phyloP scores from a whole-genome alignment of 2,113 vertebrate genomes.

The Rhegmatorhina hoffmannsi region DNA sequence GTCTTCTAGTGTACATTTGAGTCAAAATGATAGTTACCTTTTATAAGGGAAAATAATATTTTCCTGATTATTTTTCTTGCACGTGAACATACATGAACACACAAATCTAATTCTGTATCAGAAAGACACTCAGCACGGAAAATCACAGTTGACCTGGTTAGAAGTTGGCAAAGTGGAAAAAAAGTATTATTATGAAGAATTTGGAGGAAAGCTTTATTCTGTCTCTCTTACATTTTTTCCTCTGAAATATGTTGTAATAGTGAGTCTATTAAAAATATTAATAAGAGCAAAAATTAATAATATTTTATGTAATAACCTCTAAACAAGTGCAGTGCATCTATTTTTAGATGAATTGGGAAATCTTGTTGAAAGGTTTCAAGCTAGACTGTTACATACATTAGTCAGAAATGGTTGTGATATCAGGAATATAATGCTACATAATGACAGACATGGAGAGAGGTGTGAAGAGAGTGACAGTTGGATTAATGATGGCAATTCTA shows the following conservation, averaged over 20 bases:
- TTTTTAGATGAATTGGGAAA: neutral
- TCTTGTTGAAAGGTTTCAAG: neutral
- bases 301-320: neutral
- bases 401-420: slow-evolving; percentile 4
- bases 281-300: neutral
- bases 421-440: neutral
- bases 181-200: neutral
- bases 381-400: neutral
- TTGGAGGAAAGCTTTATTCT: neutral
- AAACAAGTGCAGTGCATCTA: neutral
- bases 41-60: neutral
- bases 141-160: neutral
- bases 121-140: neutral
- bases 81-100: fast-evolving
- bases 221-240: neutral
- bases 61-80: neutral
- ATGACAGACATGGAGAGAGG: neutral
- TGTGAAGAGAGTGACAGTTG: neutral
- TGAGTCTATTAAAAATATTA: neutral
- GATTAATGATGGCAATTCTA: neutral
- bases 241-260: neutral
- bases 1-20: neutral
- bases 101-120: neutral
- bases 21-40: neutral
- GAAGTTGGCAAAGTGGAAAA: neutral